Conservation (phyloP, 53 echinoderm and acorn worm species). For the Astropecten irregularis region DNA sequence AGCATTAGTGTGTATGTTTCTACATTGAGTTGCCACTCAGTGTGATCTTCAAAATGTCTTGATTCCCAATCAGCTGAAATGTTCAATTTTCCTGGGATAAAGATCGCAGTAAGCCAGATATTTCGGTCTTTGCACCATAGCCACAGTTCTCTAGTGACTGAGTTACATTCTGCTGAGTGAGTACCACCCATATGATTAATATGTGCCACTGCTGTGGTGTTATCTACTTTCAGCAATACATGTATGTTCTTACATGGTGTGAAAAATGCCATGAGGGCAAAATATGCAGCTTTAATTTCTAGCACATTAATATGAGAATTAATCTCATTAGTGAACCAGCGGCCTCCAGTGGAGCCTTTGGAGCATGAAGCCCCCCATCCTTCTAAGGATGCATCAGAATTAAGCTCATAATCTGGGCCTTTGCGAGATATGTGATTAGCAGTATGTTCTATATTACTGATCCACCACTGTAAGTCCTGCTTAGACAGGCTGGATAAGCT, state of each 20-base stretch:
- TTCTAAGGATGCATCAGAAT: not conserved
- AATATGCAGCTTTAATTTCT: constrained; percentile 5
- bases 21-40: constrained; percentile 39
- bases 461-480: constrained; percentile 22
- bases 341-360: not conserved
- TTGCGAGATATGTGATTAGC: not conserved
- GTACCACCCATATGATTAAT: constrained; percentile 42
- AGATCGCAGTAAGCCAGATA: constrained; percentile 5
- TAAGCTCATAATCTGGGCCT: not conserved
- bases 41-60: constrained; percentile 20
- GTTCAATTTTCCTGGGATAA: not conserved
- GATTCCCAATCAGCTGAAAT: constrained; percentile 37
- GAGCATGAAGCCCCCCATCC: constrained; percentile 8
- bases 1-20: not conserved
- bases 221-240: not conserved
- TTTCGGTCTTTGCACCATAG: not conserved
- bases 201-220: constrained; percentile 26
- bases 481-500: not conserved
- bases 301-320: constrained; percentile 2
- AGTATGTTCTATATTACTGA: not conserved
- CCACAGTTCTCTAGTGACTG: constrained; percentile 1
- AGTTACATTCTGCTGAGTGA: constrained; percentile 1
- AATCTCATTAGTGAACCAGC: not conserved
- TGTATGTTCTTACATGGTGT: not conserved
- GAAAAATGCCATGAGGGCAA: not conserved